Evolutionary conservation across 2,888 invertebrate species (phyloP), one percentile per base, ranked within the genome.

Genomic region (Hirudinaria manillensis): DNA sequence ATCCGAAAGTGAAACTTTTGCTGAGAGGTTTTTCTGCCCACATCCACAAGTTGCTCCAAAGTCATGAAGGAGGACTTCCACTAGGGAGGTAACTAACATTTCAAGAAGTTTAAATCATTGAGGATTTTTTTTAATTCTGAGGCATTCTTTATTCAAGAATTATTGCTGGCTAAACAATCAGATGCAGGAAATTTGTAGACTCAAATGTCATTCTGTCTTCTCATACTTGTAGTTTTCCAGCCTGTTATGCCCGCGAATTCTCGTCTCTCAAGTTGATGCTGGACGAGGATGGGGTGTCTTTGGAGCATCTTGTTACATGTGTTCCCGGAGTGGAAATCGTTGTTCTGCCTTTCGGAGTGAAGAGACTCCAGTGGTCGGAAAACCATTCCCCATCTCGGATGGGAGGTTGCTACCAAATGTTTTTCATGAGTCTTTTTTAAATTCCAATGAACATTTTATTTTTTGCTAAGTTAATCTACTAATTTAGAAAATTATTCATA

Each of bases 251-350:
- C 82, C 89, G 90, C 19, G 90, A 90, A 82, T 92, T 91, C 83
- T 89, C 89, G 19, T 24, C 56, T 32, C 34, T 70, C 27, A 87
- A 88, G 75, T 85, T 90, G n/a, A 81, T 83, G 51, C 82, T 82
- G 10, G 81, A 81, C 45, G 76, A 78, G 27, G 93, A 94, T 34
- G 94, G 94, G 24, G 84, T 83, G 32, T 91, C 93, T 0, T 85
- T 97, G 75, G 97, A 97, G 84, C 92, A 96, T 86, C 87, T 97
- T 75, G 89, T 97, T 36, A 91, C 93, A 72, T 93, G 93, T 84
- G 89, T 94, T 16, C 89, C 90, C 16, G 91, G 91, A 53, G 89
- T 95, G 55, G 88, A 89, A 80, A 85, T 90, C 61, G 85, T 86
- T 68, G 84, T 85, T 32, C 13, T 38, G 45, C 36, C 68, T 7